These are phyloP conservation scores for Leptodactylus fallax DNA, from an alignment of 2,797 vertebrate species.

Conservation along the genomic window DNA sequence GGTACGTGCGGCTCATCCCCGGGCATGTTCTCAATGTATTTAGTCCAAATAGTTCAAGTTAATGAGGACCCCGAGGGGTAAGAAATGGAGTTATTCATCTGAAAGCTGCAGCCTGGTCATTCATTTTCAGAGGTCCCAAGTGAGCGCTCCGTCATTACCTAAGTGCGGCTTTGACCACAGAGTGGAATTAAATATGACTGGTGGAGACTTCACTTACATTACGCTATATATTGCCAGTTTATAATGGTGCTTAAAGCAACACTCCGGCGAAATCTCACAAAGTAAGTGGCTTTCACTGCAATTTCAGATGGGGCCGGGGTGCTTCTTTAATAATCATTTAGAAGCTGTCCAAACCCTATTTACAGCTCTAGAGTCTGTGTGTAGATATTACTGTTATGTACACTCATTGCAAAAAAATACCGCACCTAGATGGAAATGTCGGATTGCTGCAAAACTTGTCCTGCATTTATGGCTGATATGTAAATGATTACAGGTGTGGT, in stretches of 20 bases:
- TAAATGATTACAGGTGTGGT: too few species aligned
- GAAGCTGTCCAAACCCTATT: too few species aligned
- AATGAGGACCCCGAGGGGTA: constrained; percentile 54
- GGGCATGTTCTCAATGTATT: constrained; percentile 43
- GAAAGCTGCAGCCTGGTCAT: constrained; percentile 30
- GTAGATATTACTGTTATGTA: too few species aligned
- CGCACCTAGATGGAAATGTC: too few species aligned
- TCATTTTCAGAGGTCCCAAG: constrained; percentile 34
- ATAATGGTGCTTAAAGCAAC: neutral
- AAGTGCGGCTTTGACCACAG: neutral
- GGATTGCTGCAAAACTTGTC: too few species aligned
- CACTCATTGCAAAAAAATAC: too few species aligned
- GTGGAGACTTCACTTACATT: neutral
- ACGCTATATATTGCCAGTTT: neutral
- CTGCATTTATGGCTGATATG: too few species aligned
- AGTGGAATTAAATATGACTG: constrained; percentile 10
- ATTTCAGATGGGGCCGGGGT: too few species aligned
- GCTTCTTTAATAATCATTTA: too few species aligned
- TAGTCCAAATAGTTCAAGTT: constrained; percentile 47
- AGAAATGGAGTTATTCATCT: constrained; percentile 50
- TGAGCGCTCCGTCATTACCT: constrained; percentile 11
- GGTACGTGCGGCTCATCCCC: neutral
- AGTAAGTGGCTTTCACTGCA: neutral
- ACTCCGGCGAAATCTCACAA: neutral
- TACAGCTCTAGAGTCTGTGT: too few species aligned